A percentile compares a stretch with the other conserved stretches of the same genome.
Conservation (phyloP, 2,113 vertebrate genomes). For the mouse (Mus musculus) region GRCm39 chr2:121445001-121445500, state of each 20-base stretch:
- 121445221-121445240: neutral
- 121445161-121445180: neutral
- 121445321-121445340: slow-evolving; percentile 31
- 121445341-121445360: neutral
- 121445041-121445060: neutral
- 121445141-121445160: neutral
- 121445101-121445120: neutral
- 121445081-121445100: neutral
- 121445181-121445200: neutral
- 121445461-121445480: neutral
- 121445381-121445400: neutral
- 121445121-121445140: neutral
- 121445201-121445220: too few species aligned
- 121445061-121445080: neutral
- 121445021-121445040: neutral
- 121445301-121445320: neutral
- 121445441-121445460: neutral
- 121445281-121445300: slow-evolving; percentile 20
- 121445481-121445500: neutral
- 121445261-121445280: neutral
- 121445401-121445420: slow-evolving; percentile 7
- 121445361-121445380: neutral
- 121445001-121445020: neutral
- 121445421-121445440: neutral
- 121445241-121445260: neutral